phyloP scores from a whole-genome alignment of 2,888 invertebrate species.

The Drosophila ustulata region DNA sequence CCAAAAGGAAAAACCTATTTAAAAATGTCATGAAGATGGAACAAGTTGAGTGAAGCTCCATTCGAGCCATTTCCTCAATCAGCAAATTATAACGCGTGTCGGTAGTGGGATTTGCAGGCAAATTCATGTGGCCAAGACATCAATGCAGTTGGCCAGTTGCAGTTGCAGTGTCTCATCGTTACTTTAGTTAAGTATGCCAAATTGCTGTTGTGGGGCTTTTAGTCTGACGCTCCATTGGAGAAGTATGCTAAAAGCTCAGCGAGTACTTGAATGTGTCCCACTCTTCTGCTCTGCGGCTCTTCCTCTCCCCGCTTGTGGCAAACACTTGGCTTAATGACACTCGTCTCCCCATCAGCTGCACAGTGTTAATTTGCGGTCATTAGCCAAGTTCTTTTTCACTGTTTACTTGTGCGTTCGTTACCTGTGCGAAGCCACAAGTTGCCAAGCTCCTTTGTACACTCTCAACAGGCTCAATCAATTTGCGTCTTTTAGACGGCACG shows the following conservation, averaged over 20 bases:
- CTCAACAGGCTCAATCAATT: constrained; percentile 67
- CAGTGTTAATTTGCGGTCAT: constrained; percentile 76
- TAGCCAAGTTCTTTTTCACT: constrained; percentile 71
- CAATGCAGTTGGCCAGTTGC: constrained; percentile 28
- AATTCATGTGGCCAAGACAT: constrained; percentile 18
- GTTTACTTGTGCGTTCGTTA: constrained; percentile 7
- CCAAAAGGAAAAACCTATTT: constrained; percentile 4
- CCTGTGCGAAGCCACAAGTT: neutral
- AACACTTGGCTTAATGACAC: constrained; percentile 76
- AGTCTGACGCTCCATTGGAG: constrained; percentile 68
- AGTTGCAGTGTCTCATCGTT: constrained; percentile 22
- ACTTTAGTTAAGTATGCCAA: constrained; percentile 66
- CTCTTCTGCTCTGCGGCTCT: neutral
- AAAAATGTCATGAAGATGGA: constrained; percentile 19
- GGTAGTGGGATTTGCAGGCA: constrained; percentile 28
- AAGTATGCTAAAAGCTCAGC: constrained; percentile 76
- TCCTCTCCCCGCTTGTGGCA: constrained; percentile 34
- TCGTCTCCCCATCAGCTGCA: constrained; percentile 62
- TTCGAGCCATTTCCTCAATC: constrained; percentile 41
- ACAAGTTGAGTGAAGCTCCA: constrained; percentile 17
- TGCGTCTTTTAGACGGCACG: constrained; percentile 60
- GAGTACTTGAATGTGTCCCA: constrained; percentile 50
- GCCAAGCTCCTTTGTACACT: constrained; percentile 4
- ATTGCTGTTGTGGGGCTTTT: constrained; percentile 29
- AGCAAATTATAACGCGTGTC: constrained; percentile 40